A percentile compares a stretch with the other conserved stretches of the same genome.
Conservation (phyloP, 2,888 invertebrate species). For the Linyphia triangularis region DNA sequence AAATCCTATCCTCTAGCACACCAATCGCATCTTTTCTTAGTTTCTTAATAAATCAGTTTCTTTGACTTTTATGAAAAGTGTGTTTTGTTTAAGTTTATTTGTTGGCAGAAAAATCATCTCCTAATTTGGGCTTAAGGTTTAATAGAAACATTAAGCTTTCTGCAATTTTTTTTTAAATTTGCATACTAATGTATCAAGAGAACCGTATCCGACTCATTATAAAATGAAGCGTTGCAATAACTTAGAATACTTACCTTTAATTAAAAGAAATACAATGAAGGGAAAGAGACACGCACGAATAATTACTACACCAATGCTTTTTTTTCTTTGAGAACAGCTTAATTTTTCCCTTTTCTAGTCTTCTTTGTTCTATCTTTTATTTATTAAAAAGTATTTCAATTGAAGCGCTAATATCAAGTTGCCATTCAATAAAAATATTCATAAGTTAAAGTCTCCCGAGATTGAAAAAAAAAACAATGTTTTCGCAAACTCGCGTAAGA, state of each 20-base stretch:
- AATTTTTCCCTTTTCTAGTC: conserved; percentile 26
- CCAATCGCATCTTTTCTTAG: conserved; percentile 8
- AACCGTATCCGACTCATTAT: conserved; percentile 50
- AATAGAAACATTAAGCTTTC: conserved; percentile 61
- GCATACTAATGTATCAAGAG: conserved; percentile 62
- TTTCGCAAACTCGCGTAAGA: not conserved
- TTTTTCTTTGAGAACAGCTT: not conserved
- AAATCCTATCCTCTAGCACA: conserved; percentile 10
- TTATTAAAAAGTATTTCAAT: conserved; percentile 57
- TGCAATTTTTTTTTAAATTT: conserved; percentile 57
- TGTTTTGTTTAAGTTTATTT: conserved; percentile 41
- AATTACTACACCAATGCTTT: conserved; percentile 44
- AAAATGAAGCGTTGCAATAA: conserved; percentile 54
- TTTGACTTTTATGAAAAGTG: conserved; percentile 62
- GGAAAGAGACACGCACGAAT: conserved; percentile 30
- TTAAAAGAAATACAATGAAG: conserved; percentile 66
- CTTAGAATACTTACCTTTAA: conserved; percentile 63
- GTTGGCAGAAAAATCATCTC: conserved; percentile 60
- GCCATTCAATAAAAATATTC: conserved; percentile 44
- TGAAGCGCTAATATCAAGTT: conserved; percentile 35
- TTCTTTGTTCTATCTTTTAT: conserved; percentile 59
- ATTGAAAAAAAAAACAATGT: conserved; percentile 9
- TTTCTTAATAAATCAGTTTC: conserved; percentile 56
- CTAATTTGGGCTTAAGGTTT: conserved; percentile 68
- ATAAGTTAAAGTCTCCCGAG: conserved; percentile 28